Evolutionary conservation across 2,888 invertebrate genomes (phyloP), one percentile per base, ranked within the genome.

Genomic region (Ochropleura plecta): DNA sequence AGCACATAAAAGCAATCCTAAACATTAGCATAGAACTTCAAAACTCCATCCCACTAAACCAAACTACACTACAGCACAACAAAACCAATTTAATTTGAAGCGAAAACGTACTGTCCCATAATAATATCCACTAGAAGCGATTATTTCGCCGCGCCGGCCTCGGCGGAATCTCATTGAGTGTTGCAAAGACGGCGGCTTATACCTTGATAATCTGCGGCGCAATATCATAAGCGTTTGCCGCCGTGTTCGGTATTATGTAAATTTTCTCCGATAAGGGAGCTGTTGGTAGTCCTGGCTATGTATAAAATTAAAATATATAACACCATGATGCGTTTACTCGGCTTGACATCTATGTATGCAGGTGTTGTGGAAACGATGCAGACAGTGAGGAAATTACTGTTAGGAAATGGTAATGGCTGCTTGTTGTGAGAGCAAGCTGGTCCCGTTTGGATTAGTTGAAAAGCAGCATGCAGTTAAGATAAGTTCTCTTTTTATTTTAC

Each of bases 241-340:
- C 85, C 89, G 88, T 92, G 90, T 93, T 82, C 89, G 90, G 92
- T 93, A 94, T 94, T 94, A 94, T 94, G 94, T 91, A 94, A 94
- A 94, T 93, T 91, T 82, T 20, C 73, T 82, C 79, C 91, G 94
- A 94, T 94, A 94, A 93, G 93, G 88, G 87, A 87, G 87, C 90
- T 86, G 86, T 88, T 86, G 88, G 86, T 83, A 70, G 75, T 82
- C 77, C 86, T 73, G 78, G 84, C 90, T 89, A 89, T 88, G 89
- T 89, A 90, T 91, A 90, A 89, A 91, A 92, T 93, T 93, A 91
- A 90, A 92, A 90, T 91, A 91, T 89, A 90, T 91, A 91, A 87
- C 88, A 86, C 81, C 84, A 75, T 86, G 87, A 88, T 87, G 81
- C 82, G 79, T 86, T 81, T 73, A 85, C 87, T 81, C 83, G 85